Evolutionary conservation across 2,113 vertebrate species (phyloP), one percentile per base, ranked within the genome.

Genomic region (Gobius niger): DNA sequence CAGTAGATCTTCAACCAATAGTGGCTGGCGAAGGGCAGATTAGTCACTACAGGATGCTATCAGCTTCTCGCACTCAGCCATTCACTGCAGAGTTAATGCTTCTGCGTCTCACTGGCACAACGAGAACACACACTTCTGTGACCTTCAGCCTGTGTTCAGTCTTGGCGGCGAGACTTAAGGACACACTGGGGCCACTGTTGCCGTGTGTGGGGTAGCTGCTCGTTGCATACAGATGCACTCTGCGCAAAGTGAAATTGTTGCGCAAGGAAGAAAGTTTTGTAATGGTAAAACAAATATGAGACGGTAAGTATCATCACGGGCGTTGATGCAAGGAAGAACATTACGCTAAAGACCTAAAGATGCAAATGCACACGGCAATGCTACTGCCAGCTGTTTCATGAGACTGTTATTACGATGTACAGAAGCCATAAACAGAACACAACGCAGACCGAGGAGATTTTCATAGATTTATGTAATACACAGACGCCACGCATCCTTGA

Each of bases 211-310:
- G 41, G 44, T 13, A 52, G 63, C 52, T 80, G 72, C 82, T 73
- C 72, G 69, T 77, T 70, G 82, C 73, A 86, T 85, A 87, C 76
- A 78, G 73, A 79, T 81, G 61, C 44, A 44, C 47, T 73, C 63
- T 15, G 76, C 68, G 62, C 44, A 50, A 82, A 34, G 24, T 34
- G 24, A 34, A 34, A 4, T 34, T 34, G 24, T 34, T 34, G 5
- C 24, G 3, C 24, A 34, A 34, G 24, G 24, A 34, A 34, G 24
- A 34, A 34, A 2, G 24, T 34, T 34, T 34, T 34, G 24, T 34
- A 34, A 34, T 34, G 2, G 24, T 34, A 34, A 34, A 34, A 34
- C 24, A 34, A 34, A 34, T 34, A 34, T 34, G 24, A 34, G 24
- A 34, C 24, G 24, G 24, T 34, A 34, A 34, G 24, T 34, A 34